These are phyloP conservation scores for Scolanthus callimorphus DNA, from an alignment of 92 coral and sea anemone species.

Conservation along the genomic window DNA sequence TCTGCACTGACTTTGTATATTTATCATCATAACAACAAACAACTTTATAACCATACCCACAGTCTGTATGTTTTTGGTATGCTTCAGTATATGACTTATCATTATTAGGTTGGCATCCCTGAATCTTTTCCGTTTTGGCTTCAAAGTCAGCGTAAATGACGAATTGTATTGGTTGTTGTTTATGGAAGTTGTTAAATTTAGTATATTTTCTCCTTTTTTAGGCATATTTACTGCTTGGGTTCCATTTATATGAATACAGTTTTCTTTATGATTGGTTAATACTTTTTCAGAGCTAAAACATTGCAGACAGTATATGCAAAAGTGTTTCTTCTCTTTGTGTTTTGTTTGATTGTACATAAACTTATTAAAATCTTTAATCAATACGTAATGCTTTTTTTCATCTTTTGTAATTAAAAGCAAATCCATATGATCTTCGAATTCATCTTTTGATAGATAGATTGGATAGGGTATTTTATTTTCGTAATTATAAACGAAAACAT, in stretches of 20 bases:
- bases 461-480: conserved; percentile 19
- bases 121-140: conserved; percentile 1
- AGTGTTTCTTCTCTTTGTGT: conserved; percentile 27
- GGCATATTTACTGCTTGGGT: conserved; percentile 33
- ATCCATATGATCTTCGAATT: conserved; percentile 1
- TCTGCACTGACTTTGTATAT: not conserved
- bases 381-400: conserved; percentile 17
- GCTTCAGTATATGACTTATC: not conserved
- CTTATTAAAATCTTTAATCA: conserved; percentile 24
- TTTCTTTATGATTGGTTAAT: conserved; percentile 13
- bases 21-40: not conserved
- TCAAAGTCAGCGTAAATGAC: conserved; percentile 30
- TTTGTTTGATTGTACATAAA: conserved; percentile 11
- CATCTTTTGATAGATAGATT: conserved; percentile 27
- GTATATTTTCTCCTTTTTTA: conserved; percentile 7
- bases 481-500: conserved; percentile 45
- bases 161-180: conserved; percentile 23
- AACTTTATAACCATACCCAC: conserved; percentile 2
- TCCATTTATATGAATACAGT: conserved; percentile 24
- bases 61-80: conserved; percentile 7
- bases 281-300: conserved; percentile 14
- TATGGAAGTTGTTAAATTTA: conserved; percentile 14
- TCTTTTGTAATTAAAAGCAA: not conserved
- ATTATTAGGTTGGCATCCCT: not conserved
- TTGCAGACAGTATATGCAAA: conserved; percentile 35